These are phyloP conservation scores for Diplodus puntazzo DNA, from an alignment of 2,797 vertebrate genomes.

Conservation along the genomic window DNA sequence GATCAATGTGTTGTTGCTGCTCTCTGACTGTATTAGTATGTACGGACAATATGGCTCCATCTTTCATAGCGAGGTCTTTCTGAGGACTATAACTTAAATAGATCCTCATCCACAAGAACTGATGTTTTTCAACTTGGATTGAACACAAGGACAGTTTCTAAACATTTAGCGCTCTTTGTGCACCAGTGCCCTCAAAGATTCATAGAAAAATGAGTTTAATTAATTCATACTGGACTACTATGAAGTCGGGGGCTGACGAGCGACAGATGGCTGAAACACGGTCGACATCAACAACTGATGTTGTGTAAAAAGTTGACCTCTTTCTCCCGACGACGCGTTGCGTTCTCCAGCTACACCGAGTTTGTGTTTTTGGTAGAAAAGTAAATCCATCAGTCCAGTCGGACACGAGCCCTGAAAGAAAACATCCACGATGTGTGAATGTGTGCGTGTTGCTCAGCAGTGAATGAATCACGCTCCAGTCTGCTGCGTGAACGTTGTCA, in stretches of 20 bases:
- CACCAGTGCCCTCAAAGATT: too few species aligned
- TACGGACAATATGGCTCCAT: neutral
- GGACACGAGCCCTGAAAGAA: conserved; percentile 18
- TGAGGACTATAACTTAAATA: neutral
- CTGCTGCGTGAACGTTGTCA: conserved; percentile 47
- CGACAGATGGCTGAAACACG: too few species aligned
- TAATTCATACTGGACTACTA: too few species aligned
- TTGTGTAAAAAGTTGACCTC: too few species aligned
- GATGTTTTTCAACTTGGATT: neutral
- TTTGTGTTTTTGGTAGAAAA: neutral
- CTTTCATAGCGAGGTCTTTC: neutral
- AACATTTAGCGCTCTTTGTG: neutral
- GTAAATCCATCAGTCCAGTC: conserved; percentile 1
- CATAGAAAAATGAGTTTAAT: too few species aligned
- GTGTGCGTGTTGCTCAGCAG: conserved; percentile 9
- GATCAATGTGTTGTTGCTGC: conserved; percentile 1
- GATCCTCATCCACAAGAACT: neutral
- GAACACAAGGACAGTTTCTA: neutral
- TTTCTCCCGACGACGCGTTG: too few species aligned
- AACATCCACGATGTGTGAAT: conserved; percentile 15
- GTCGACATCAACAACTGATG: too few species aligned
- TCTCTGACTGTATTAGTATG: neutral
- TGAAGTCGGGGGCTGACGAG: neutral
- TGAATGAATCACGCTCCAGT: conserved; percentile 52
- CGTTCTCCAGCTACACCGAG: neutral